A percentile compares a stretch with the other conserved stretches of the same genome.
Evolutionary conservation across 2,888 invertebrate species (phyloP).

Genomic region (Pyrgus malvae): DNA sequence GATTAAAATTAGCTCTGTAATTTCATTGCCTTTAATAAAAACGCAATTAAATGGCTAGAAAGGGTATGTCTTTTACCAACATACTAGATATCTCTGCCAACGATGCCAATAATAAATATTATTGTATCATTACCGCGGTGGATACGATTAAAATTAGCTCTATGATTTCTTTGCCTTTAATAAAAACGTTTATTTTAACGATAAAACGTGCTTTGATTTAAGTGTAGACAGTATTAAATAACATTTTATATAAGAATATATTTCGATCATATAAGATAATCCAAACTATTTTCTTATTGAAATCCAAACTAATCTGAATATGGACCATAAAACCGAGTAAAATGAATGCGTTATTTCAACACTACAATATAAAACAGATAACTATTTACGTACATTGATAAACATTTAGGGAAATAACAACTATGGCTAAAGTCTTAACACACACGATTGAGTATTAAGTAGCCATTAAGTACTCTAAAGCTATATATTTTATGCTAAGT

Average conservation of each 20-base stretch:
- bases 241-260: conserved; percentile 12
- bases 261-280: conserved; percentile 5
- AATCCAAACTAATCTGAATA: not conserved
- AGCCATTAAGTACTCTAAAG: conserved; percentile 17
- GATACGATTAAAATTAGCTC: too few relatives aligned
- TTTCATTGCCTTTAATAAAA: too few relatives aligned
- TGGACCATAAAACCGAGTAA: conserved; percentile 8
- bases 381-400: conserved; percentile 13
- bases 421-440: conserved; percentile 8
- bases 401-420: conserved; percentile 21
- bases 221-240: conserved; percentile 12
- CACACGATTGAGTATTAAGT: conserved; percentile 3
- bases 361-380: conserved; percentile 16
- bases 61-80: too few relatives aligned
- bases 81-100: too few relatives aligned
- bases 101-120: too few relatives aligned
- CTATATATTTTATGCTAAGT: conserved; percentile 12
- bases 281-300: not conserved
- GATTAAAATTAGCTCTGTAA: too few relatives aligned
- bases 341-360: conserved; percentile 3
- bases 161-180: too few relatives aligned
- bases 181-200: conserved; percentile 22
- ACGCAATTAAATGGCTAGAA: too few relatives aligned
- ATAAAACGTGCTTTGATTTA: conserved; percentile 9
- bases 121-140: too few relatives aligned